Evolutionary conservation across 2,797 vertebrate species (phyloP).

Genomic region (Lagorchestes hirsutus): DNA sequence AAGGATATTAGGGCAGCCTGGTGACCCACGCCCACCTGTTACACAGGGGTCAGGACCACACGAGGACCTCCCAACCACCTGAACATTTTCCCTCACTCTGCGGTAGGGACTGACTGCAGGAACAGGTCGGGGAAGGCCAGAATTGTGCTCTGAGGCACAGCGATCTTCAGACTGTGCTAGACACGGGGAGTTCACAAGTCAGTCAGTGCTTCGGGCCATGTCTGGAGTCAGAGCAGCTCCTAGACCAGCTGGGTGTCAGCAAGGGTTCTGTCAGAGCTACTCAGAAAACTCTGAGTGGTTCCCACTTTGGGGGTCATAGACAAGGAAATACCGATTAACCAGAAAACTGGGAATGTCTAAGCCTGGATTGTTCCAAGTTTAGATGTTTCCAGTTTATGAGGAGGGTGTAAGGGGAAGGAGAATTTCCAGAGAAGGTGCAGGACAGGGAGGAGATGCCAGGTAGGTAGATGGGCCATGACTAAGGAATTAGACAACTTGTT

Average conservation of each 20-base stretch:
- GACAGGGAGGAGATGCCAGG: neutral
- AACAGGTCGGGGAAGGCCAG: neutral
- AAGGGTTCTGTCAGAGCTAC: neutral
- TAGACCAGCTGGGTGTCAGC: neutral
- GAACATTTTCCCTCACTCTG: neutral
- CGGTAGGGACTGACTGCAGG: neutral
- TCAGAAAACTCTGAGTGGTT: neutral
- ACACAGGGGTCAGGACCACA: neutral
- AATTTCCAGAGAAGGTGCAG: neutral
- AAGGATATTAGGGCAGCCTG: neutral
- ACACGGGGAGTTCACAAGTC: neutral
- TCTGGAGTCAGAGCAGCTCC: neutral
- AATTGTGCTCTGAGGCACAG: neutral
- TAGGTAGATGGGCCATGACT: too few relatives aligned
- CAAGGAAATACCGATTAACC: neutral
- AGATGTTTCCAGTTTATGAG: neutral
- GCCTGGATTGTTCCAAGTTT: neutral
- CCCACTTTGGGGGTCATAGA: neutral
- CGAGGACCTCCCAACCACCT: neutral
- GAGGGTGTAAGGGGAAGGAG: neutral
- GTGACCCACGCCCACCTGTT: neutral
- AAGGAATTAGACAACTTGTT: neutral
- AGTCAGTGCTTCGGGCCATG: neutral
- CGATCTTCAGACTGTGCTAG: too few relatives aligned
- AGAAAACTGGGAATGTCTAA: neutral